Evolutionary conservation across 2,113 vertebrate genomes (phyloP).

Genomic region (Nyctibius bracteatus): DNA sequence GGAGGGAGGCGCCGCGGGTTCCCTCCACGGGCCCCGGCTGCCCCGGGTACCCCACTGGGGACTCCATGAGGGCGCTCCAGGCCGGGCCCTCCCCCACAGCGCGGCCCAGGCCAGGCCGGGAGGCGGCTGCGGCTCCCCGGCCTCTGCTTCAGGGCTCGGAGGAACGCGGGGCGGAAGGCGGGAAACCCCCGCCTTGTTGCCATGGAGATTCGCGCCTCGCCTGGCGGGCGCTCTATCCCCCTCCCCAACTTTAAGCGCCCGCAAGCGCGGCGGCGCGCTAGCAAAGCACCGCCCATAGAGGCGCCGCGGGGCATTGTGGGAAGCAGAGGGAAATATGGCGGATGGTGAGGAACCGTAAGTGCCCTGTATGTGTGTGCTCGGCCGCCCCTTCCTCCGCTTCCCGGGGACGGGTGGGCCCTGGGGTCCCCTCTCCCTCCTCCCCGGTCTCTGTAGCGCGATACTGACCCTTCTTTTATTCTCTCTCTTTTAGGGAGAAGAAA

Average conservation of each 20-base stretch:
- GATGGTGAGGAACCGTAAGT: slow-evolving; percentile 97
- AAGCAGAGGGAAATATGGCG: slow-evolving; percentile 85
- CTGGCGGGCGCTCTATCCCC: background rate
- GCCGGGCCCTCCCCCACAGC: background rate
- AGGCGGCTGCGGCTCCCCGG: background rate
- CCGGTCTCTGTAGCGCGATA: slow-evolving; percentile 75
- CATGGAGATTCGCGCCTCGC: too few species aligned
- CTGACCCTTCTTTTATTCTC: slow-evolving; percentile 92
- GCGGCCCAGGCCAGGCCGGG: too few species aligned
- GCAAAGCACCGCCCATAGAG: background rate
- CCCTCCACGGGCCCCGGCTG: background rate
- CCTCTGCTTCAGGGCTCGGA: background rate
- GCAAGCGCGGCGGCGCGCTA: background rate
- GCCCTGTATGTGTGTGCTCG: slow-evolving; percentile 57
- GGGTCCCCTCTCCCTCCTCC: slow-evolving; percentile 60
- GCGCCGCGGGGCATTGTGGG: slow-evolving; percentile 26
- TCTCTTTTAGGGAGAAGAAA: slow-evolving; percentile 98
- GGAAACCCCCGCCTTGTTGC: too few species aligned
- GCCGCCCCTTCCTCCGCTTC: slow-evolving; percentile 4
- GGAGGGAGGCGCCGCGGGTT: background rate
- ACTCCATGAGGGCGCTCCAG: background rate
- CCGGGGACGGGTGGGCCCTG: slow-evolving; percentile 41
- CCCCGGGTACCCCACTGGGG: background rate
- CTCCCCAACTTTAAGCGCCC: accelerated
- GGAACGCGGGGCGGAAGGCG: accelerated